Percentiles rank a stretch among this genome's conserved stretches.
Evolutionary conservation across 64 coral and sea anemone genomes (phyloP).

Genomic region (Platygyra sinensis): DNA sequence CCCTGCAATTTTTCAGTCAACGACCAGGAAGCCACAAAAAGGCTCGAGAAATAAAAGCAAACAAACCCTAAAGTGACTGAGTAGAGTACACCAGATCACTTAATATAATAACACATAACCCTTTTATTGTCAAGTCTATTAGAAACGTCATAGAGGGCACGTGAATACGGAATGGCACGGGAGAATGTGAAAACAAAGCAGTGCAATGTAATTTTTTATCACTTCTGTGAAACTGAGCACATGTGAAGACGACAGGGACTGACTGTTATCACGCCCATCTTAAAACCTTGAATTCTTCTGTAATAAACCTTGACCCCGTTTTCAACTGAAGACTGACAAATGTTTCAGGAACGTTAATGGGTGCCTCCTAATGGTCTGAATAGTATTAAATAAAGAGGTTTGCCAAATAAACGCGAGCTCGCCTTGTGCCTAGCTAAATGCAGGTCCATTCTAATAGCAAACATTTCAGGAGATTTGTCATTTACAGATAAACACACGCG

Average conservation of each 20-base stretch:
- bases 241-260: slow-evolving; percentile 3
- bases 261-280: slow-evolving; percentile 43
- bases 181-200: neutral
- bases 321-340: slow-evolving; percentile 41
- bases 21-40: slow-evolving; percentile 45
- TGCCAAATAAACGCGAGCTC: slow-evolving; percentile 16
- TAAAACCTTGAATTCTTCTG: slow-evolving; percentile 33
- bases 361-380: slow-evolving; percentile 7
- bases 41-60: slow-evolving; percentile 52
- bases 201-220: neutral
- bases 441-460: slow-evolving; percentile 56
- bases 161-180: neutral
- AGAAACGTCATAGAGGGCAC: neutral
- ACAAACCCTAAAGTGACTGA: slow-evolving; percentile 62
- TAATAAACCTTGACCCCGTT: slow-evolving; percentile 46
- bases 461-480: slow-evolving; percentile 58
- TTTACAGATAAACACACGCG: slow-evolving; percentile 92
- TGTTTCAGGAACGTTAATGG: slow-evolving; percentile 47
- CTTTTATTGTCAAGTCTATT: slow-evolving; percentile 47
- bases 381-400: neutral
- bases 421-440: neutral
- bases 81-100: slow-evolving; percentile 55
- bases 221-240: neutral
- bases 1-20: slow-evolving; percentile 42
- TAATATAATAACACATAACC: slow-evolving; percentile 71